Conservation (phyloP, 2,113 vertebrate species). For the Brienomyrus brachyistius region DNA sequence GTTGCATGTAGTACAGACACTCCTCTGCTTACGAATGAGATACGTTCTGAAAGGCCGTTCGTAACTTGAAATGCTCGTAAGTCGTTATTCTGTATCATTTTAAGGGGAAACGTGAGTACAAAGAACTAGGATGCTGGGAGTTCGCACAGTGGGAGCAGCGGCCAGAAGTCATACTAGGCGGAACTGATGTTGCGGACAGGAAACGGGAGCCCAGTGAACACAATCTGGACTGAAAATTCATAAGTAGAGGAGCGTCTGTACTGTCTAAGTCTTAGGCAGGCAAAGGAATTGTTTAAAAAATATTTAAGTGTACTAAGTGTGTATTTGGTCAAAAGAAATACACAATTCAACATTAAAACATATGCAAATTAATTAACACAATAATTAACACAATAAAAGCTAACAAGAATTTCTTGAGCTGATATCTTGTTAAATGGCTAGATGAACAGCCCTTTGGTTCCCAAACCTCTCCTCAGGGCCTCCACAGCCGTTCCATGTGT, state of each 20-base stretch:
- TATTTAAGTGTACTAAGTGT: background rate
- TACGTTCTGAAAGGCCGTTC: too few species aligned
- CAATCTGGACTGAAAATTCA: too few species aligned
- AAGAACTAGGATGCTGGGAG: too few species aligned
- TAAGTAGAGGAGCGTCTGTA: too few species aligned
- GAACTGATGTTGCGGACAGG: too few species aligned
- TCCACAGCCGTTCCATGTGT: background rate
- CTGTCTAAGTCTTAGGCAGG: background rate
- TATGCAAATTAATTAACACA: background rate
- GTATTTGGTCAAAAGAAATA: background rate
- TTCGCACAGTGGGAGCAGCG: too few species aligned
- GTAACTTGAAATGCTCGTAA: too few species aligned
- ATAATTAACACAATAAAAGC: background rate
- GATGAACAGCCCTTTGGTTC: background rate
- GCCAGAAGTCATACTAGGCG: too few species aligned
- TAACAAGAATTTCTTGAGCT: background rate
- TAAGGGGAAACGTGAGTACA: too few species aligned
- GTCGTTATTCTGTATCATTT: too few species aligned
- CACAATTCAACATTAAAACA: background rate
- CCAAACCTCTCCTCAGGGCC: background rate
- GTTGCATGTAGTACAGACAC: background rate
- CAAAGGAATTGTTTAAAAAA: background rate
- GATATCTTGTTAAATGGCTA: background rate
- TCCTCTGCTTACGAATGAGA: too few species aligned
- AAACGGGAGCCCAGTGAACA: too few species aligned